Evolutionary conservation across 2,113 vertebrate species (phyloP).

Genomic region (Alexandromys fortis): DNA sequence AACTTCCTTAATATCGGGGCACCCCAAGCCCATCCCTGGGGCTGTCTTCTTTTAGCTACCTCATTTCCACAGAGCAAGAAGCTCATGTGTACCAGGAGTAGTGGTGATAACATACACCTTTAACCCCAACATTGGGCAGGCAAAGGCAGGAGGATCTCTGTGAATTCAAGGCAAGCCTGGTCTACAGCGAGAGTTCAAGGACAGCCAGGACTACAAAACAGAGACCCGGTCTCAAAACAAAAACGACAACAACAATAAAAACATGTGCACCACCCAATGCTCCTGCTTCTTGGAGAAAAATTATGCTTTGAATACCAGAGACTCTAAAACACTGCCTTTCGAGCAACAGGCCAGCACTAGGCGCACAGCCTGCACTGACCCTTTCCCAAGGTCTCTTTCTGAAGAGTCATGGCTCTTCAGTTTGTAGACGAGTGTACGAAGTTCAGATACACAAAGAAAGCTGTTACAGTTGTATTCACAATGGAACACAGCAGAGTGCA

Average conservation of each 20-base stretch:
- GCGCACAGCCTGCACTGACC: no score
- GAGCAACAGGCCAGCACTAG: not conserved
- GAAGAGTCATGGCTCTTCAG: not conserved
- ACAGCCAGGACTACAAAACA: not conserved
- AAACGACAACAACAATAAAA: not conserved
- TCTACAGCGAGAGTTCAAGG: not conserved
- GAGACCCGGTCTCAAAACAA: not conserved
- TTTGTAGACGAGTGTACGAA: not conserved
- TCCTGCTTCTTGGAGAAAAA: not conserved
- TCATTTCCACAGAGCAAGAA: slow-evolving; percentile 8
- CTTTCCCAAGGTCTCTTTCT: not conserved
- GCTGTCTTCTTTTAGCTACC: not conserved
- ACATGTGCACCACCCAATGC: not conserved
- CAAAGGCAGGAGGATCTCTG: not conserved
- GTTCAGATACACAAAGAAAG: not conserved
- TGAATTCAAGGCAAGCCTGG: not conserved
- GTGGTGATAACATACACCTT: not conserved
- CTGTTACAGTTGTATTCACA: not conserved
- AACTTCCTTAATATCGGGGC: not conserved
- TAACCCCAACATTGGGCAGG: not conserved
- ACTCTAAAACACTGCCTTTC: not conserved
- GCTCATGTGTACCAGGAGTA: not conserved
- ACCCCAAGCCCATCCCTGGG: not conserved
- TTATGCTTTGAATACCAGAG: not conserved
- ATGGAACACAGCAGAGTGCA: not conserved